Base-by-base conservation (phyloP, 2,797 vertebrate species). In the Rhinophrynus dorsalis region DNA sequence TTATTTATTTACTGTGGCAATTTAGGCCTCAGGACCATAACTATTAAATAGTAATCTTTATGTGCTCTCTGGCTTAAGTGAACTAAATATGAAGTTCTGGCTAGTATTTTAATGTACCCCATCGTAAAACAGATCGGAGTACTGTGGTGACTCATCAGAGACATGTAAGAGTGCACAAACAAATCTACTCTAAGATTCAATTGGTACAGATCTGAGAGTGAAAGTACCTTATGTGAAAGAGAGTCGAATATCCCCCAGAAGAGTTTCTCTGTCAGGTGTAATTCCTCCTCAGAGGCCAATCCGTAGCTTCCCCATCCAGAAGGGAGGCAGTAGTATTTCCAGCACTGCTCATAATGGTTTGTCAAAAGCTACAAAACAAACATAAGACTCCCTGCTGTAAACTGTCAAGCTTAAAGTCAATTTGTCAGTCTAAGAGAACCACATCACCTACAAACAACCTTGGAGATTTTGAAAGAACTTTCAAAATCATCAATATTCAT, bases 221-320 rank as follows among this genome's bases (percentile, higher is more conserved):
- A 20, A 50, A 65, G 40, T 90, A 99, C 97, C 94, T 95, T 98
- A 82, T 95, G 94, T 13, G 95, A 96, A n/a, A 99, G 90, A 8
- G 96, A 98, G 77, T 99, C 96, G 81, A 99, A 97, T 74, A 97
- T 95, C 56, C 97, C 97, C 97, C 97, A 99, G 88, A 99, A 99
- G 79, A 99, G 94, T 79, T 96, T 99, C 87, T 98, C 97, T 8
- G 97, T 97, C 83, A 99, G 93, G 63, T 96, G 94, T 1, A 99
- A 83, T 70, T 99, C 97, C 67, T 98, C 97, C 71, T 95, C 96
- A 17, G 94, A 93, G 1, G 97, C 94, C 47, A 94, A 92, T 55
- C 97, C 97, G 4, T 92, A 97, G 86, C 90, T 93, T 18, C 95
- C 95, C 85, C 95, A 95, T 4, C 91, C 91, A 5, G 94, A 94